Base-by-base conservation (phyloP, 1,140 invertebrate species). In the Reticulitermes speratus region DNA sequence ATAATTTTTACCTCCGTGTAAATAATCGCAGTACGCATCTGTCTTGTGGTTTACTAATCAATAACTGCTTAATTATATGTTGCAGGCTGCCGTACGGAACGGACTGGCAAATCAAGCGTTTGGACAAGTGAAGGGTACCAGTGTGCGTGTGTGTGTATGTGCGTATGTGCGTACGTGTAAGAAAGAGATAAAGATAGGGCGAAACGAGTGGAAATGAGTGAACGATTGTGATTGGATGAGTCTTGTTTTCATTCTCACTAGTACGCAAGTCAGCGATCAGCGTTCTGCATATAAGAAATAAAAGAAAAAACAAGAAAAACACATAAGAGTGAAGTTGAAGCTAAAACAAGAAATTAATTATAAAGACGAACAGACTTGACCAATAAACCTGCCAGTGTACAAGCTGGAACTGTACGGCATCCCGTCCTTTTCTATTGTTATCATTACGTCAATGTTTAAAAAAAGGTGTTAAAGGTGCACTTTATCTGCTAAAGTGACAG, bases 151-250 rank as follows among this genome's bases (percentile, higher is more conserved):
- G n/a, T 25, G 14, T n/a, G n/a, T 75, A 8, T 30, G 65, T 75
- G 65, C n/a, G 25, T 75, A 16, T 75, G 65, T 75, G n/a, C 14
- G 65, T 75, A 25, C n/a, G 65, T 75, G 7, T 9, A 75, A 75
- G 65, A 75, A 30, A 75, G n/a, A 30, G n/a, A 75, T 75, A 75
- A 30, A 75, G 65, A 25, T 75, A 75, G 25, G 65, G 7, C 7
- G 65, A 75, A 75, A 75, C n/a, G n/a, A 75, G 65, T 75, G 65
- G 65, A 75, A 75, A 75, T 75, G 65, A 75, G 65, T 75, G n/a
- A 75, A 75, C 65, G 65, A 75, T 75, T 75, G 65, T 75, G 65
- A 75, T 75, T 75, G 65, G 65, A 75, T 25, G 65, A 75, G n/a
- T 75, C 65, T 75, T 75, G 65, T 75, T 75, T 75, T 75, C 65